Conservation (phyloP, 2,888 invertebrate genomes). For the Nyleta sp. region DNA sequence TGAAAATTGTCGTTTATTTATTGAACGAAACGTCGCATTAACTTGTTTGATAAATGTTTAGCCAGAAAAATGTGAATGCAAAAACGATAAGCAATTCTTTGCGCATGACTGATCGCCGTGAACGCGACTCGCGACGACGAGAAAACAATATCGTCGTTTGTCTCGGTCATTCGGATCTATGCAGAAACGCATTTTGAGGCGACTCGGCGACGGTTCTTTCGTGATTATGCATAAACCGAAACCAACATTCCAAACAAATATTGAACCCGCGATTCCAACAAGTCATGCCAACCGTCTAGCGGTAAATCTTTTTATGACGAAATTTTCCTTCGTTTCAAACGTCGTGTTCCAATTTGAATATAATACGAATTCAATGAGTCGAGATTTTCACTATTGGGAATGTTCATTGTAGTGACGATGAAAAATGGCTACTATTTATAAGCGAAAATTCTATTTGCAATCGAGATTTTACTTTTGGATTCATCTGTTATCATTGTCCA, state of each 20-base stretch:
- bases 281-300: conserved; percentile 16
- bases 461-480: no score
- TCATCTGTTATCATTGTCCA: no score
- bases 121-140: conserved; percentile 38
- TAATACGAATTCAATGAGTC: conserved; percentile 8
- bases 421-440: no score
- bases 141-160: conserved; percentile 52
- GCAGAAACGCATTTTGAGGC: conserved; percentile 25
- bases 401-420: neutral
- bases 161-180: conserved; percentile 33
- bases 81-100: conserved; percentile 51
- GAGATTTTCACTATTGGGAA: neutral
- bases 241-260: conserved; percentile 35
- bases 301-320: conserved; percentile 24
- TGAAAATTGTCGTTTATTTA: no score
- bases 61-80: conserved; percentile 18
- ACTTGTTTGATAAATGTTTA: neutral
- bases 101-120: conserved; percentile 44
- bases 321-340: neutral
- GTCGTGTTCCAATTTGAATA: conserved; percentile 17
- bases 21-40: no score
- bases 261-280: neutral
- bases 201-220: conserved; percentile 9
- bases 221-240: conserved; percentile 28
- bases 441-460: no score